Evolutionary conservation across 1,140 invertebrate genomes (phyloP).

Genomic region (Rhopalosiphum maidis): DNA sequence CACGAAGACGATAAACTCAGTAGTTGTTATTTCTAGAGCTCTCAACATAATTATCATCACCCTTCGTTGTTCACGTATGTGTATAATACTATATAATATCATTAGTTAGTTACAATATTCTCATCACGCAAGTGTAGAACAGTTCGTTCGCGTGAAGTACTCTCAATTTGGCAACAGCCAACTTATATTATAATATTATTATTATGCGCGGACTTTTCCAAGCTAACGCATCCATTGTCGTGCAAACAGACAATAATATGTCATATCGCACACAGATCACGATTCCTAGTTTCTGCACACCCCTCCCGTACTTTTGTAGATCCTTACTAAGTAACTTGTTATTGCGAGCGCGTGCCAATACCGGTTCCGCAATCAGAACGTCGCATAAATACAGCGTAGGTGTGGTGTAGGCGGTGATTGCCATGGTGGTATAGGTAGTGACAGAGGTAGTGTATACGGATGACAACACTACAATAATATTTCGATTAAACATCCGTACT

Average conservation of each 20-base stretch:
- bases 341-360: constrained; percentile 1
- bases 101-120: not conserved
- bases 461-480: not conserved
- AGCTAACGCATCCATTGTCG: not conserved
- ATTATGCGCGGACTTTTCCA: not conserved
- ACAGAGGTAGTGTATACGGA: not conserved
- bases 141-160: not conserved
- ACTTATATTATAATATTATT: not conserved
- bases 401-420: not conserved
- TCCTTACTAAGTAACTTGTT: not conserved
- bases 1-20: not conserved
- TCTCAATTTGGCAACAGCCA: constrained; percentile 23
- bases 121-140: not conserved
- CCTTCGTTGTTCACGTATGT: not conserved
- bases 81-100: not conserved
- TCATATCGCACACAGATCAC: not conserved
- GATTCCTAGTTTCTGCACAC: not conserved
- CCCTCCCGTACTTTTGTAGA: no score
- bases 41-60: not conserved
- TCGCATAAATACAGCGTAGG: not conserved
- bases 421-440: not conserved
- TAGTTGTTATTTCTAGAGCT: not conserved
- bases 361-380: not conserved
- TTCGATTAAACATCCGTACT: not conserved
- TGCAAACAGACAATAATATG: not conserved